phyloP scores from a whole-genome alignment of 2,113 vertebrate species.

The Chaetodon trifascialis region DNA sequence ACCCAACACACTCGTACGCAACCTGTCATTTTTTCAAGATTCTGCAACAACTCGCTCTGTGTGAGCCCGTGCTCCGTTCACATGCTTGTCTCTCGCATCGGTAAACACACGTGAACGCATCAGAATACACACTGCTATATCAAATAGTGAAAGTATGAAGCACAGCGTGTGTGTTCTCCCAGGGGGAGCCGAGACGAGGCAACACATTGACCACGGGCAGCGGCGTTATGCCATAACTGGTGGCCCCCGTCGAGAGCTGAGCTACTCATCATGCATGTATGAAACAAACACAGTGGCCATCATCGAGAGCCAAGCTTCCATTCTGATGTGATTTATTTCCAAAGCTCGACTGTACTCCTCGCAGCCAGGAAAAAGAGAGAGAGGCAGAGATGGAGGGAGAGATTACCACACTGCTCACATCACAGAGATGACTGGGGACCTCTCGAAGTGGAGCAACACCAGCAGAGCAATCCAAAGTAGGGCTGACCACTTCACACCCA shows the following conservation, averaged over 20 bases:
- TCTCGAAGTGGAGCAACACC: slow-evolving; percentile 82
- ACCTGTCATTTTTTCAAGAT: neutral
- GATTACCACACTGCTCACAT: slow-evolving; percentile 73
- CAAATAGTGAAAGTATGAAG: slow-evolving; percentile 62
- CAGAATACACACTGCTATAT: slow-evolving; percentile 56
- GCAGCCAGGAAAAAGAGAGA: slow-evolving; percentile 67
- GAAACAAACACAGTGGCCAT: slow-evolving; percentile 71
- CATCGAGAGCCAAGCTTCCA: slow-evolving; percentile 77
- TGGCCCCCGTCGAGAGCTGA: slow-evolving; percentile 64
- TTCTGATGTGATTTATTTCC: slow-evolving; percentile 84
- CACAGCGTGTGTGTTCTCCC: slow-evolving; percentile 68
- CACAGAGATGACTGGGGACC: slow-evolving; percentile 78
- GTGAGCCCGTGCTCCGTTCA: slow-evolving; percentile 45
- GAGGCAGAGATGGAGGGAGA: slow-evolving; percentile 47
- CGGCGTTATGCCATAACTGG: slow-evolving; percentile 61
- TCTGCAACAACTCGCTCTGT: slow-evolving; percentile 34
- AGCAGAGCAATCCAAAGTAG: slow-evolving; percentile 77
- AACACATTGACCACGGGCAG: slow-evolving; percentile 62
- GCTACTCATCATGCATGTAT: slow-evolving; percentile 79
- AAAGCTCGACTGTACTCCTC: slow-evolving; percentile 70
- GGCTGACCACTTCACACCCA: slow-evolving; percentile 77
- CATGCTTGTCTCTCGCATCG: slow-evolving; percentile 50
- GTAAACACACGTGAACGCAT: slow-evolving; percentile 50
- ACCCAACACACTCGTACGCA: neutral
- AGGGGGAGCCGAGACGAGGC: slow-evolving; percentile 46